Conservation (phyloP, 2,113 vertebrate genomes). For the zebrafish (Danio rerio) region DNA sequence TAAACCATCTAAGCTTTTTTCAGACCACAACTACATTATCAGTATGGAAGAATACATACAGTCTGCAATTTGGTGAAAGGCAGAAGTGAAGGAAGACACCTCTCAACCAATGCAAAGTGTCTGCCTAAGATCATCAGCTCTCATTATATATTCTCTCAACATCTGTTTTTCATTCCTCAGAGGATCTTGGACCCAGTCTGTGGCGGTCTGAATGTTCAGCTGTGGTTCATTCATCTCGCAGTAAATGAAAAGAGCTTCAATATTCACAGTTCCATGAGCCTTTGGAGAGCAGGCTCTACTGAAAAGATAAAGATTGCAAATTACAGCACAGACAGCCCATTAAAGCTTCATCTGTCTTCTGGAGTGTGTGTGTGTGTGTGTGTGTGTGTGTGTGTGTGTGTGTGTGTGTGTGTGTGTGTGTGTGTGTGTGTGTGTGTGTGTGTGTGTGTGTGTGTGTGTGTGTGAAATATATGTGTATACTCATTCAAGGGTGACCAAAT, state of each 20-base stretch:
- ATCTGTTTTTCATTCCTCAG: constrained; percentile 31
- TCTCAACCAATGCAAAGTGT: not conserved
- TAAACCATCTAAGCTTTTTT: too few species aligned
- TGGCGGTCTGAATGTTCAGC: not conserved
- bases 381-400: not conserved
- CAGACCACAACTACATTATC: not conserved
- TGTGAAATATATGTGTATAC: not conserved
- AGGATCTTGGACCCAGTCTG: not conserved
- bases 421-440: not conserved
- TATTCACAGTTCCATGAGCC: not conserved
- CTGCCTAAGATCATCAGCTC: constrained; percentile 13
- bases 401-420: not conserved
- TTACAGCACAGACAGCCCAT: not conserved
- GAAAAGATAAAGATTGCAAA: not conserved
- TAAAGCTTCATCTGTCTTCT: not conserved
- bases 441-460: not conserved
- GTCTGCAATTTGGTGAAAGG: not conserved
- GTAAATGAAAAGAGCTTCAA: not conserved
- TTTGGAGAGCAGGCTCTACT: not conserved
- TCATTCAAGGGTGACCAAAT: not conserved
- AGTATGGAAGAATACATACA: not conserved
- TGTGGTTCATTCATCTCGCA: not conserved
- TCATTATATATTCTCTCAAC: constrained; percentile 5
- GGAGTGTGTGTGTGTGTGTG: not conserved
- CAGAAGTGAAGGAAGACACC: constrained; percentile 4